Evolutionary conservation across 2,797 vertebrate genomes (phyloP), one percentile per base, ranked within the genome.

Genomic region (Thaleichthys pacificus): DNA sequence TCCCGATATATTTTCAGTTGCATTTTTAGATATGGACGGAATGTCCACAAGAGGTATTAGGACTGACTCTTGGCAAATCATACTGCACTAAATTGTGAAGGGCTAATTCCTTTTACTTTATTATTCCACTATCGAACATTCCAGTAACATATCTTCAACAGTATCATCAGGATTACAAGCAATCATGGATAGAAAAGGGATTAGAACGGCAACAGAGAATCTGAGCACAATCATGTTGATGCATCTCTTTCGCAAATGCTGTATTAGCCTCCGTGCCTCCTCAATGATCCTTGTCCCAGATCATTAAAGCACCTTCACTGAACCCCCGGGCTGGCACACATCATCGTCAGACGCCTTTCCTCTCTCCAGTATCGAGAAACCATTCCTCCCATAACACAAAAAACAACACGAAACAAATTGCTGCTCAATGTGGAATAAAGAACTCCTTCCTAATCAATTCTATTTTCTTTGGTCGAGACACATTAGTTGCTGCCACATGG

Each of bases 401-500:
- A 86, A 84, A 81, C 77, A 80, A 71, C 71, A 66, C 73, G 75
- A 76, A 71, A 88, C 88, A 84, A 88, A 90, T 87, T 64, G 69
- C 80, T 75, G 80, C 85, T 86, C 85, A 72, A 78, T 82, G 61
- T 80, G 86, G 73, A 84, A 80, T 83, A 85, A 90, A 88, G 83
- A 72, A 82, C 79, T 83, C 79, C 73, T 83, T 84, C 69, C 56
- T 79, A 83, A 90, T 91, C 86, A 86, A 86, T 89, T 81, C 66
- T 73, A 69, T 85, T 89, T 82, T 78, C 73, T 77, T 82, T 80
- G 72, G 76, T 82, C 72, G 71, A 15, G 1, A 81, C 77, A 77
- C 86, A 86, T 90, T 88, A 84, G 76, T 90, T 85, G 77, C 78
- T 86, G 84, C 77, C 81, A 85, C 85, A 86, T 81, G 77, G 67